phyloP scores from a whole-genome alignment of 2,888 invertebrate genomes.

The Drosophila pseudotalamancana region DNA sequence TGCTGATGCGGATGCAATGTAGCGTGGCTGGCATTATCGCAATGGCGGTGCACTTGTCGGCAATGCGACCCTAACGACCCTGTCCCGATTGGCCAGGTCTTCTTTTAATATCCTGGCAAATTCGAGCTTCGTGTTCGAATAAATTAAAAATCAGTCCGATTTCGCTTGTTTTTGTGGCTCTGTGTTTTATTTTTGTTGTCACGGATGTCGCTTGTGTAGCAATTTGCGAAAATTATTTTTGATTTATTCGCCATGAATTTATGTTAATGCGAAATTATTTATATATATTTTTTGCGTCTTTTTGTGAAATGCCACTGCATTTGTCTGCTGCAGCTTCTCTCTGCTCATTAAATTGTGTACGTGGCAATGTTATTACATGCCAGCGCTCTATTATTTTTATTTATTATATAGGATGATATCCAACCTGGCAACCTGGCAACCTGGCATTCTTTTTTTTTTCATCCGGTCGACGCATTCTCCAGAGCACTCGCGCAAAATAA shows the following conservation, averaged over 20 bases:
- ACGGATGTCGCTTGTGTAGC: conserved; percentile 25
- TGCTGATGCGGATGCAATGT: conserved; percentile 38
- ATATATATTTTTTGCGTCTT: background rate
- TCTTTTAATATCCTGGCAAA: conserved; percentile 68
- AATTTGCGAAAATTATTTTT: conserved; percentile 66
- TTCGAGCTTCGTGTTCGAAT: conserved; percentile 67
- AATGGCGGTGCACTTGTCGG: conserved; percentile 26
- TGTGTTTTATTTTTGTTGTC: conserved; percentile 25
- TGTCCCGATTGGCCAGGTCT: conserved; percentile 6
- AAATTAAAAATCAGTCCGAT: conserved; percentile 68
- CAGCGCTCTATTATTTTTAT: conserved; percentile 47
- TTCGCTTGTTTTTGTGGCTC: conserved; percentile 5
- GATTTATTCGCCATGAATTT: conserved; percentile 64
- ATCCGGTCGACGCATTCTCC: conserved; percentile 34
- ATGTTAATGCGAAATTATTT: conserved; percentile 58
- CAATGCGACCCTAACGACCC: background rate
- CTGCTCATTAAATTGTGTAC: conserved; percentile 49
- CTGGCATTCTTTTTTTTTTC: no score
- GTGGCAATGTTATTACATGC: conserved; percentile 42
- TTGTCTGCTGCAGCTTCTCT: conserved; percentile 1
- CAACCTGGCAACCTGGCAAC: conserved; percentile 3
- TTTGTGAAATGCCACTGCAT: background rate
- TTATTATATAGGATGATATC: conserved; percentile 52
- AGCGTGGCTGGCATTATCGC: conserved; percentile 29
- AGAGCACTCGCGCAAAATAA: conserved; percentile 60